A percentile compares a stretch with the other conserved stretches of the same genome.
Conservation (phyloP, 2,888 invertebrate genomes). For the Darwinula stevensoni region DNA sequence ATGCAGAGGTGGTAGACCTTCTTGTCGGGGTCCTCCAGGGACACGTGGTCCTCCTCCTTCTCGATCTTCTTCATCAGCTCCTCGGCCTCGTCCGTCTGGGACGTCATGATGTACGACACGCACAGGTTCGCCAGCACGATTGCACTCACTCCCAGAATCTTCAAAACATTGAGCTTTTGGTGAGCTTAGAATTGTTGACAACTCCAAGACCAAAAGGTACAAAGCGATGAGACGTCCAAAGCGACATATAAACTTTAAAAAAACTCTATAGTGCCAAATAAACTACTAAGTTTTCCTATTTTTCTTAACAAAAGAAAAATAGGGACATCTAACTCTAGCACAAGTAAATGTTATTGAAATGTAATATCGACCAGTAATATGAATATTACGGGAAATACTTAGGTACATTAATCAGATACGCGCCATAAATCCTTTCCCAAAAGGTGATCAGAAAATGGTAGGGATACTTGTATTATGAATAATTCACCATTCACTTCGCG, state of each 20-base stretch:
- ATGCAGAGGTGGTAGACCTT: slow-evolving; percentile 89
- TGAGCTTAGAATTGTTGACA: too few species aligned
- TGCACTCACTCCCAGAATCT: slow-evolving; percentile 81
- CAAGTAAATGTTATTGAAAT: too few species aligned
- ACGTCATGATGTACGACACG: slow-evolving; percentile 96
- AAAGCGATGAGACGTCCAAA: not conserved
- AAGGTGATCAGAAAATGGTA: too few species aligned
- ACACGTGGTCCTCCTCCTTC: slow-evolving; percentile 77
- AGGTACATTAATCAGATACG: too few species aligned
- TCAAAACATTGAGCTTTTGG: too few species aligned
- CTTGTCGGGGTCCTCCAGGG: slow-evolving; percentile 69
- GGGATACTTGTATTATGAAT: too few species aligned
- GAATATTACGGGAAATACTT: too few species aligned
- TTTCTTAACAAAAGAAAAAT: too few species aligned
- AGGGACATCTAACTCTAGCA: too few species aligned
- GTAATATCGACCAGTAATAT: not conserved
- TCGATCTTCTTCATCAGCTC: slow-evolving; percentile 96
- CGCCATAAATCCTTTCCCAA: too few species aligned
- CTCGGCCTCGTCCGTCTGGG: slow-evolving; percentile 94
- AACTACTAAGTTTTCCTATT: too few species aligned
- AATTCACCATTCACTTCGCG: not conserved
- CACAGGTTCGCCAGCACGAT: slow-evolving; percentile 93
- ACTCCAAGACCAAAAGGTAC: too few species aligned
- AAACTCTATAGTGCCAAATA: not conserved
- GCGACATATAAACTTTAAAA: not conserved